Conservation (phyloP, 2,888 invertebrate genomes). For the Volucella bombylans region DNA sequence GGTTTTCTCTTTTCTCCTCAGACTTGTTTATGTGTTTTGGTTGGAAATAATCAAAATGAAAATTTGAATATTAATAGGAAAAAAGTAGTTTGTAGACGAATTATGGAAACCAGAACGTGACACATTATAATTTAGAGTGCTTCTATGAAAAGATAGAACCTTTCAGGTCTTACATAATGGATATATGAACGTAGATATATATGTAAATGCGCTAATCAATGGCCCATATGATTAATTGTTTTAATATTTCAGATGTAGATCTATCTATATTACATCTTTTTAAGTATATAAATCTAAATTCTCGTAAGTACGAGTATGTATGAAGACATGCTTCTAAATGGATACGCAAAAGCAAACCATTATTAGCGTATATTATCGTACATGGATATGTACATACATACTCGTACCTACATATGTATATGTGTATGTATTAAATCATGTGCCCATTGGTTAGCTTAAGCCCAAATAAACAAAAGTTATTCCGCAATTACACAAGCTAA, state of each 20-base stretch:
- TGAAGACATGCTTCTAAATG: too few relatives aligned
- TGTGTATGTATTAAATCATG: too few relatives aligned
- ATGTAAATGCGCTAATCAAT: too few relatives aligned
- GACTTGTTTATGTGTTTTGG: slow-evolving; percentile 29
- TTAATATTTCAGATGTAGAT: too few relatives aligned
- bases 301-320: too few relatives aligned
- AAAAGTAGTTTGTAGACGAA: slow-evolving; percentile 14
- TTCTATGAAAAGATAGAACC: too few relatives aligned
- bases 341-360: too few relatives aligned
- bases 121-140: slow-evolving; percentile 25
- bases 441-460: background rate
- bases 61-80: slow-evolving; percentile 52
- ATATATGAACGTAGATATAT: too few relatives aligned
- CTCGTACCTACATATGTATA: too few relatives aligned
- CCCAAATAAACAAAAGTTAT: slow-evolving; percentile 22
- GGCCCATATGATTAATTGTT: too few relatives aligned
- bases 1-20: slow-evolving; percentile 28
- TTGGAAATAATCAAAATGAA: slow-evolving; percentile 45
- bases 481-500: background rate
- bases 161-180: too few relatives aligned
- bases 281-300: too few relatives aligned
- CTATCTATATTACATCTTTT: background rate
- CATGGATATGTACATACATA: background rate
- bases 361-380: background rate
- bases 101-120: slow-evolving; percentile 28